Conservation (phyloP, 2,113 vertebrate genomes). For the Aegotheles bennettii region DNA sequence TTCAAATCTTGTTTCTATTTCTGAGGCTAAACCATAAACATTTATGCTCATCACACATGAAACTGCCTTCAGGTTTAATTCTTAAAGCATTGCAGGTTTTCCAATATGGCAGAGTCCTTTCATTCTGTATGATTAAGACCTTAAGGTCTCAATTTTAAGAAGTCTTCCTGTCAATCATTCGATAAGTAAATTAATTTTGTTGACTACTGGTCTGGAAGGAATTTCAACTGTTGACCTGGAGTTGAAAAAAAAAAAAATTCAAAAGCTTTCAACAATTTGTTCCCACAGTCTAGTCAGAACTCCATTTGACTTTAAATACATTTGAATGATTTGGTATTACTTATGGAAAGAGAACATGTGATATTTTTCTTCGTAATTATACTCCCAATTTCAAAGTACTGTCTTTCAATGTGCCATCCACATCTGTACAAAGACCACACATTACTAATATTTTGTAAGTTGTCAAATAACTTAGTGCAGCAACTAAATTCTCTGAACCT, state of each 20-base stretch:
- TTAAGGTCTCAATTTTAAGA: background rate
- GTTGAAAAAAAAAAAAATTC: background rate
- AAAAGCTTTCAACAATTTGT: background rate
- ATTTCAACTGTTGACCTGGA: background rate
- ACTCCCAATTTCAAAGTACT: background rate
- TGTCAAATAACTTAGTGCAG: background rate
- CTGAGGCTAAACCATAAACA: background rate
- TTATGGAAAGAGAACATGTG: background rate
- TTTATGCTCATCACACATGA: background rate
- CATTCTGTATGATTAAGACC: background rate
- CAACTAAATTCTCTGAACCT: background rate
- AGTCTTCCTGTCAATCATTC: background rate
- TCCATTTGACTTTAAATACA: slow-evolving; percentile 32
- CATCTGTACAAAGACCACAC: background rate
- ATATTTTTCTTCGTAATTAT: background rate
- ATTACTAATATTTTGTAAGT: background rate
- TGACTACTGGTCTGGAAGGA: background rate
- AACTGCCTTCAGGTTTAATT: background rate
- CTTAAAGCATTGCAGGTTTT: background rate
- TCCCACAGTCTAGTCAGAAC: background rate
- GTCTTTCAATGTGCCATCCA: background rate
- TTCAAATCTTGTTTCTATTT: background rate
- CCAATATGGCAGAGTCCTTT: background rate
- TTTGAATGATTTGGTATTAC: slow-evolving; percentile 48
- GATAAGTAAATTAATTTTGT: background rate